These are phyloP conservation scores for Neogobius melanostomus DNA, from an alignment of 2,113 vertebrate species.

Conservation along the genomic window DNA sequence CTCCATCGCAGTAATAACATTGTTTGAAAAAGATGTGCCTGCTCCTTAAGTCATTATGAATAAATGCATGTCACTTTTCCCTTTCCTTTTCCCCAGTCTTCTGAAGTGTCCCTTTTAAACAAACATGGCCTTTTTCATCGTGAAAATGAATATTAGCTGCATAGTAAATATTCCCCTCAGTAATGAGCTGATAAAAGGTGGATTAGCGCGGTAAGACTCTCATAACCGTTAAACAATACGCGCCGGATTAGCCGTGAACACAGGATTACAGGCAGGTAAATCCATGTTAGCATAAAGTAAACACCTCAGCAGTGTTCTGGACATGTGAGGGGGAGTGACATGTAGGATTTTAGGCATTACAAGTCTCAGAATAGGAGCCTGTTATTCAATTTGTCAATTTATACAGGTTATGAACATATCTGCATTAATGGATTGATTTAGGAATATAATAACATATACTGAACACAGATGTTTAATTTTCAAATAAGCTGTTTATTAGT, in stretches of 20 bases:
- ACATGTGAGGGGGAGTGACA: not conserved
- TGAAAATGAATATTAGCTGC: constrained; percentile 21
- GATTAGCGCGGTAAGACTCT: constrained; percentile 24
- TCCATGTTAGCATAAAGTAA: constrained; percentile 27
- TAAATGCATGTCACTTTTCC: not conserved
- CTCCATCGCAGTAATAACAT: no score
- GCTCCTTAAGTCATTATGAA: no score
- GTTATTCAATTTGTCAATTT: no score
- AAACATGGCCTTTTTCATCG: constrained; percentile 17
- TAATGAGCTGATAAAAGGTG: constrained; percentile 1
- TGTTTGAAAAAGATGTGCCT: no score
- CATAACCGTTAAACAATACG: constrained; percentile 50
- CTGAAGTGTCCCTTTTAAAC: constrained; percentile 31
- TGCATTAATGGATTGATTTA: no score
- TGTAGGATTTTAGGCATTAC: not conserved
- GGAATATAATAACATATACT: no score
- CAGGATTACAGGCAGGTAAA: constrained; percentile 48
- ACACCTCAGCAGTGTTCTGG: constrained; percentile 16
- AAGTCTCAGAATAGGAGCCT: no score
- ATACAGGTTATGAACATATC: no score
- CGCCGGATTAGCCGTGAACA: constrained; percentile 37
- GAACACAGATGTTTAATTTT: no score
- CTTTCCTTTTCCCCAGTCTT: constrained; percentile 14
- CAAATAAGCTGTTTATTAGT: no score
- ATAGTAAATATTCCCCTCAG: constrained; percentile 11